Percentiles rank a stretch among this genome's conserved stretches.
Conservation (phyloP, 2,113 vertebrate genomes). For the Empidonax alnorum region DNA sequence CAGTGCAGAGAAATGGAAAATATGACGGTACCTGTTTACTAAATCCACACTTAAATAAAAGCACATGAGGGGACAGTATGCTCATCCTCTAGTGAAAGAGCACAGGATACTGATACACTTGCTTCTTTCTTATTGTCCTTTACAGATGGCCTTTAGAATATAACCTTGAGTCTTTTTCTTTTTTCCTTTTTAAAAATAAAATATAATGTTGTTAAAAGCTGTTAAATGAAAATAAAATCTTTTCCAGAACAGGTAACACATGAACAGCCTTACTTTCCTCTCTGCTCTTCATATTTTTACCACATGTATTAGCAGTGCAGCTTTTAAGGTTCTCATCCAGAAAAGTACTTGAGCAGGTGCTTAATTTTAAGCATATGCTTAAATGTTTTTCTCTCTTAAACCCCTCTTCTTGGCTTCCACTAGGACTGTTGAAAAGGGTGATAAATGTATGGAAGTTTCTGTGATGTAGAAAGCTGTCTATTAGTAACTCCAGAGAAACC, state of each 20-base stretch:
- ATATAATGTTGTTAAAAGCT: not conserved
- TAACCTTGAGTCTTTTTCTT: not conserved
- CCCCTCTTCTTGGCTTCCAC: conserved; percentile 28
- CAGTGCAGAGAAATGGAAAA: not conserved
- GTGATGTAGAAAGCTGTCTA: conserved; percentile 62
- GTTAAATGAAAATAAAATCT: conserved; percentile 15
- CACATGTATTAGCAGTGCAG: not conserved
- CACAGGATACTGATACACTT: not conserved
- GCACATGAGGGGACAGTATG: not conserved
- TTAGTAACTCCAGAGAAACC: conserved; percentile 62
- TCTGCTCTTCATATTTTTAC: conserved; percentile 22
- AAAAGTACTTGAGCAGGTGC: conserved; percentile 61
- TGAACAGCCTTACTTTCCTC: not conserved
- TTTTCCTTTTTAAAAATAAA: not conserved
- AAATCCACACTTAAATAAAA: not conserved
- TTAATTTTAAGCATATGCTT: conserved; percentile 58
- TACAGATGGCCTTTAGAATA: not conserved
- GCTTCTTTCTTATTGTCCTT: not conserved
- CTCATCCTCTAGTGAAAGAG: not conserved
- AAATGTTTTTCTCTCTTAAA: conserved; percentile 46
- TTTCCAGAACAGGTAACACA: not conserved
- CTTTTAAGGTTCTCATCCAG: conserved; percentile 29
- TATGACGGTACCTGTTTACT: not conserved
- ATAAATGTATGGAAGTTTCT: conserved; percentile 62
- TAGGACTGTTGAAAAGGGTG: conserved; percentile 28